Evolutionary conservation across 1,140 invertebrate species (phyloP).

Genomic region (Calliopsis andreniformis): DNA sequence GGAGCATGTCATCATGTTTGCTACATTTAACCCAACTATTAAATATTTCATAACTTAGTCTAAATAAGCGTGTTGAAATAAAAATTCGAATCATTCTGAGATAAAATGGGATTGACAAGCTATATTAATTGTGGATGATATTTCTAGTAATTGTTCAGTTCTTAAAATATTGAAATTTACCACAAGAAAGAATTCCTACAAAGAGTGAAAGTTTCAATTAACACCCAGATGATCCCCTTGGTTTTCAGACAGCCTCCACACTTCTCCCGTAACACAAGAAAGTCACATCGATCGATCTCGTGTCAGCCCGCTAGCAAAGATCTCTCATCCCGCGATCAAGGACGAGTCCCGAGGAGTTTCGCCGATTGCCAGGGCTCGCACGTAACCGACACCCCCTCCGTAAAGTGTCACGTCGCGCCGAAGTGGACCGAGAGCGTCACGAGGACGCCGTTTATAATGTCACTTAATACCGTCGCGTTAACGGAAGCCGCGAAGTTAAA

Average conservation of each 20-base stretch:
- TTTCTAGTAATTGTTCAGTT: no score
- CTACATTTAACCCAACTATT: no score
- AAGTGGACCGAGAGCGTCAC: conserved; percentile 15
- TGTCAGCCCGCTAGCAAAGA: not conserved
- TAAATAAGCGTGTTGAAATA: no score
- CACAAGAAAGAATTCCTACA: not conserved
- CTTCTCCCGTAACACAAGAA: not conserved
- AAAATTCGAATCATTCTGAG: no score
- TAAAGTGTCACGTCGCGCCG: not conserved
- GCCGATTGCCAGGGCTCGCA: conserved; percentile 18
- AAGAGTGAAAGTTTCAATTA: no score
- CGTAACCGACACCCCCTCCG: not conserved
- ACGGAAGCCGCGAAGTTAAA: conserved; percentile 32
- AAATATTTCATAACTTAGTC: no score
- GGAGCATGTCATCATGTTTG: no score
- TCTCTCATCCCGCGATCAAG: not conserved
- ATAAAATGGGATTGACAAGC: no score
- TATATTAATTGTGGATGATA: no score
- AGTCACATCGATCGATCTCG: not conserved
- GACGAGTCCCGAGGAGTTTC: not conserved
- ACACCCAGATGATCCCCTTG: no score
- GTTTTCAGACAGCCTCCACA: no score
- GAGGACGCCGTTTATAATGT: conserved; percentile 54
- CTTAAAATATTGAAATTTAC: no score
- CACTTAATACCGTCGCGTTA: conserved; percentile 40